Conservation (phyloP, 2,113 vertebrate species). For the Pollachius pollachius region DNA sequence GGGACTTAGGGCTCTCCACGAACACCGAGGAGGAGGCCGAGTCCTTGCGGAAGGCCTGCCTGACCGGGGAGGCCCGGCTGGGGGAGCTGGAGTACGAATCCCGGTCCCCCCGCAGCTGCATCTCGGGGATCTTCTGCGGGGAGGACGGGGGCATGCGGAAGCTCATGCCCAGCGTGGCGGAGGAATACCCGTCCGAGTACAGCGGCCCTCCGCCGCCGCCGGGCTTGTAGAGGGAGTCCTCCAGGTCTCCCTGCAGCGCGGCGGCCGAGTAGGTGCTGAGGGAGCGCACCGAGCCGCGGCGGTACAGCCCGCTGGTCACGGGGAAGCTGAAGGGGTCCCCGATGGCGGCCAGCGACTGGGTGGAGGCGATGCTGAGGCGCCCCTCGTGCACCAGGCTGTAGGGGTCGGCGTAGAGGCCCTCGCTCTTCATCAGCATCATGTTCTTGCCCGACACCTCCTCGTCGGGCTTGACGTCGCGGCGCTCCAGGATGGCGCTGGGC, state of each 20-base stretch:
- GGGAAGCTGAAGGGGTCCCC: constrained; percentile 92
- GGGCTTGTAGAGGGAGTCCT: constrained; percentile 90
- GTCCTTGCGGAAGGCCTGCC: constrained; percentile 93
- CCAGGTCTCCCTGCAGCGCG: constrained; percentile 88
- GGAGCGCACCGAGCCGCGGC: constrained; percentile 89
- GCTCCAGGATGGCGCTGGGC: constrained; percentile 96
- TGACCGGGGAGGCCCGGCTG: constrained; percentile 88
- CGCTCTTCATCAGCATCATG: constrained; percentile 91
- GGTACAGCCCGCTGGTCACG: constrained; percentile 84
- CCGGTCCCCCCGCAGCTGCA: constrained; percentile 77
- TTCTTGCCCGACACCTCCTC: constrained; percentile 91
- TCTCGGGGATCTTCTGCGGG: constrained; percentile 89
- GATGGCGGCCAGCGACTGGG: constrained; percentile 84
- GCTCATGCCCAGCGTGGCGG: constrained; percentile 78
- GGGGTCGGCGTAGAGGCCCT: constrained; percentile 90
- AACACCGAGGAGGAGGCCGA: constrained; percentile 89
- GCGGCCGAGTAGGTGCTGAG: constrained; percentile 96
- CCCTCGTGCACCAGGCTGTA: constrained; percentile 93
- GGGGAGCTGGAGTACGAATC: constrained; percentile 89
- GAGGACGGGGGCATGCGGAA: constrained; percentile 93
- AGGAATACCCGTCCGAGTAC: constrained; percentile 84
- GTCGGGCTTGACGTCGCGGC: constrained; percentile 94
- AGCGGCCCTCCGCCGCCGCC: constrained; percentile 70
- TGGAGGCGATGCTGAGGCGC: constrained; percentile 92
- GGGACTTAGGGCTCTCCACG: constrained; percentile 87